Evolutionary conservation across 2,113 vertebrate species (phyloP).

Genomic region (Rhea pennata): DNA sequence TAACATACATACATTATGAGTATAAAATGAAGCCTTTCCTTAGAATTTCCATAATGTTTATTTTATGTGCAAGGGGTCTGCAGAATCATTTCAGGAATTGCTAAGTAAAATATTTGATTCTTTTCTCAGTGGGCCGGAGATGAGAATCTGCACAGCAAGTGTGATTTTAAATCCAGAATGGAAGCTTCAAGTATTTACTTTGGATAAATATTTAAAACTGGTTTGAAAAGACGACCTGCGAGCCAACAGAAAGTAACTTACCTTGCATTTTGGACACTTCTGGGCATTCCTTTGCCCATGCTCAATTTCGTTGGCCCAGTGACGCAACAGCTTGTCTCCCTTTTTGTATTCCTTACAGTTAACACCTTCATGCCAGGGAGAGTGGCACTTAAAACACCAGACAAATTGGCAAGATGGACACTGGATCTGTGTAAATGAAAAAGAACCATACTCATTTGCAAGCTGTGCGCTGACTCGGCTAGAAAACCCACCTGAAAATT

Average conservation of each 20-base stretch:
- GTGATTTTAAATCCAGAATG: not conserved
- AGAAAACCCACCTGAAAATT: not conserved
- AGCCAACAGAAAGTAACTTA: constrained; percentile 62
- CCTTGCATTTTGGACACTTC: constrained; percentile 98
- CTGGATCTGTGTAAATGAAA: constrained; percentile 84
- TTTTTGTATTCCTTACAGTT: constrained; percentile 96
- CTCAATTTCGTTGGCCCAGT: constrained; percentile 95
- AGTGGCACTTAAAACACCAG: constrained; percentile 99
- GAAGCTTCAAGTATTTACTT: not conserved
- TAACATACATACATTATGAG: not conserved
- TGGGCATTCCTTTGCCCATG: constrained; percentile 98
- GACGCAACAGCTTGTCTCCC: constrained; percentile 94
- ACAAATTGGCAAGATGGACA: constrained; percentile 94
- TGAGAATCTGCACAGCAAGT: not conserved
- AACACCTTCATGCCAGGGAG: constrained; percentile 96
- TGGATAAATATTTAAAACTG: not conserved
- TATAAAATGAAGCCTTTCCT: not conserved
- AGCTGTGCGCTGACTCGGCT: not conserved
- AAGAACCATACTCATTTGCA: not conserved
- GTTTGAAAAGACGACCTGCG: not conserved
- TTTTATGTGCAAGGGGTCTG: not conserved
- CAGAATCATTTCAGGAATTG: not conserved
- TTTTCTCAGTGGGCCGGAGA: not conserved
- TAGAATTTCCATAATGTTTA: not conserved
- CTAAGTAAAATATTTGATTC: not conserved